These are phyloP conservation scores for Diplolepis rosae DNA, from an alignment of 2,888 invertebrate species.

Conservation along the genomic window DNA sequence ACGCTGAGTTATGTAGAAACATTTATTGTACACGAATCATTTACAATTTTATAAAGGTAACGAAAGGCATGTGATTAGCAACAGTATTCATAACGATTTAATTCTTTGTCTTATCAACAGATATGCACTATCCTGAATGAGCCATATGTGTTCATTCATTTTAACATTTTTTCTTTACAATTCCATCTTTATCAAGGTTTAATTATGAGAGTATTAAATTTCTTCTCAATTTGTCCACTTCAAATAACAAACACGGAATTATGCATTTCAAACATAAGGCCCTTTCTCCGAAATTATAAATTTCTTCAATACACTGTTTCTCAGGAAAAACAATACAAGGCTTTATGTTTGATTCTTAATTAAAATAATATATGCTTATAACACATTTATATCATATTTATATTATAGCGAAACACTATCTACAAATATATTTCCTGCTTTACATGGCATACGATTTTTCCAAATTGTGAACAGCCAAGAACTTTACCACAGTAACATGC, in stretches of 20 bases:
- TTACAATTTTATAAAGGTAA: constrained; percentile 59
- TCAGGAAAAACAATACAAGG: not conserved
- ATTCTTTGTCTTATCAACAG: constrained; percentile 49
- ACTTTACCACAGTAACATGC: constrained; percentile 24
- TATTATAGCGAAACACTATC: constrained; percentile 22
- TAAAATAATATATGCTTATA: constrained; percentile 7
- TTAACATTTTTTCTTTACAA: constrained; percentile 15
- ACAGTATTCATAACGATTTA: constrained; percentile 54
- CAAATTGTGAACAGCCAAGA: not conserved
- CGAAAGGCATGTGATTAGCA: constrained; percentile 58
- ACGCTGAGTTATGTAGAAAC: constrained; percentile 53
- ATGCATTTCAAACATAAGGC: not conserved
- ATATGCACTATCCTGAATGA: constrained; percentile 42
- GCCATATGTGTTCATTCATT: constrained; percentile 13
- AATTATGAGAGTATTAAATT: constrained; percentile 3
- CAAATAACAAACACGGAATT: constrained; percentile 3
- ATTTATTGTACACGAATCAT: constrained; percentile 55
- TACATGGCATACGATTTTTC: constrained; percentile 7
- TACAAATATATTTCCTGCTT: constrained; percentile 19
- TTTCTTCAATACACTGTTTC: not conserved
- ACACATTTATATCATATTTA: constrained; percentile 12
- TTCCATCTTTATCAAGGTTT: constrained; percentile 20
- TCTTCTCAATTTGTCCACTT: not conserved
- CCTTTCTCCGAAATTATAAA: not conserved
- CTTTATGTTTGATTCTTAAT: constrained; percentile 9